Evolutionary conservation across 64 coral and sea anemone genomes (phyloP).

Genomic region (Actinia tenebrosa): DNA sequence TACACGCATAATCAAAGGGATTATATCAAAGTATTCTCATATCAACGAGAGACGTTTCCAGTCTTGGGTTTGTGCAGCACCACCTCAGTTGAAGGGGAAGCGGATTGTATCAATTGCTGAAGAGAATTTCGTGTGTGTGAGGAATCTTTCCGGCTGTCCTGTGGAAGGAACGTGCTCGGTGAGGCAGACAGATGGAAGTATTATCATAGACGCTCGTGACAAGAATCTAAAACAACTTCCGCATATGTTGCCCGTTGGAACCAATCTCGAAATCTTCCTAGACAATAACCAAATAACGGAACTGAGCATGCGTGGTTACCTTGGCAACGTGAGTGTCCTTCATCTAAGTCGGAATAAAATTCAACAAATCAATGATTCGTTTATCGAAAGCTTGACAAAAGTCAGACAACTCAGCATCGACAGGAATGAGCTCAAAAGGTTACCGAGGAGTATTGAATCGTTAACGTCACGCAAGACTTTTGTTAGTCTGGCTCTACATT

Average conservation of each 20-base stretch:
- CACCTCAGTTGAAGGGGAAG: slow-evolving; percentile 17
- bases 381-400: neutral
- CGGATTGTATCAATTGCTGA: slow-evolving; percentile 20
- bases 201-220: slow-evolving; percentile 37
- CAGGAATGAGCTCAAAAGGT: slow-evolving; percentile 37
- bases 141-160: slow-evolving; percentile 44
- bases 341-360: slow-evolving; percentile 52
- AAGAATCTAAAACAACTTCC: slow-evolving; percentile 42
- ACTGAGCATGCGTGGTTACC: slow-evolving; percentile 21
- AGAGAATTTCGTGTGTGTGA: slow-evolving; percentile 34
- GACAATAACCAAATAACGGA: slow-evolving; percentile 43
- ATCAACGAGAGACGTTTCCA: slow-evolving; percentile 29
- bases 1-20: neutral
- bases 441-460: slow-evolving; percentile 39
- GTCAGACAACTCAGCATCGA: slow-evolving; percentile 49
- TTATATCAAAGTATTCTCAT: neutral
- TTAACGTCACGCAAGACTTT: slow-evolving; percentile 31
- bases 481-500: slow-evolving; percentile 6
- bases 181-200: slow-evolving; percentile 14
- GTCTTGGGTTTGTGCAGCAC: slow-evolving; percentile 57
- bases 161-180: slow-evolving; percentile 30
- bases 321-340: slow-evolving; percentile 35
- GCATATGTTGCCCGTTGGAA: slow-evolving; percentile 20
- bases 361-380: slow-evolving; percentile 27
- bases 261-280: slow-evolving; percentile 26